These are phyloP conservation scores for Philonicus albiceps DNA, from an alignment of 2,888 invertebrate genomes.

Conservation along the genomic window DNA sequence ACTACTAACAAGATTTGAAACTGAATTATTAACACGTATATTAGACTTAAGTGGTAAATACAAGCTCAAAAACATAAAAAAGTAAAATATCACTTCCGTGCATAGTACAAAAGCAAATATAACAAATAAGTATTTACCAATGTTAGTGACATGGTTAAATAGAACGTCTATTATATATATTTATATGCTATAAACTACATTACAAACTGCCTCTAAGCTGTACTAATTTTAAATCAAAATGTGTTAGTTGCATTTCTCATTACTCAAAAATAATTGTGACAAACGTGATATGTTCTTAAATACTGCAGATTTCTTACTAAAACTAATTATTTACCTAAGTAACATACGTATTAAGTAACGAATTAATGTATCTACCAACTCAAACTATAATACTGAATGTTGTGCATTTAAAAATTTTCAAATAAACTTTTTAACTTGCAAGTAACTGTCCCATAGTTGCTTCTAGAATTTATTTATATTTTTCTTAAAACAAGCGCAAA, in stretches of 20 bases:
- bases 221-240: neutral
- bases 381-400: constrained; percentile 7
- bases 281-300: constrained; percentile 5
- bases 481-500: neutral
- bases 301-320: neutral
- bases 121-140: neutral
- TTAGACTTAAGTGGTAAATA: neutral
- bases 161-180: neutral
- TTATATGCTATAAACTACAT: neutral
- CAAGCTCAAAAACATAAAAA: neutral
- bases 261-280: neutral
- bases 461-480: neutral
- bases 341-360: neutral
- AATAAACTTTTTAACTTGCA: neutral
- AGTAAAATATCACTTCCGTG: neutral
- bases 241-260: neutral
- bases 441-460: neutral
- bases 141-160: neutral
- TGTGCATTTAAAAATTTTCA: neutral
- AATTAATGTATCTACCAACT: neutral
- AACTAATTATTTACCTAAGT: neutral
- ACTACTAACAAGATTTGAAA: neutral
- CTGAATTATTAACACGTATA: neutral
- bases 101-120: neutral
- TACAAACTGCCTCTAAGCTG: neutral